A percentile compares a stretch with the other conserved stretches of the same genome.
Evolutionary conservation across 2,888 invertebrate genomes (phyloP).

Genomic region (Drosophila nr. fundita): DNA sequence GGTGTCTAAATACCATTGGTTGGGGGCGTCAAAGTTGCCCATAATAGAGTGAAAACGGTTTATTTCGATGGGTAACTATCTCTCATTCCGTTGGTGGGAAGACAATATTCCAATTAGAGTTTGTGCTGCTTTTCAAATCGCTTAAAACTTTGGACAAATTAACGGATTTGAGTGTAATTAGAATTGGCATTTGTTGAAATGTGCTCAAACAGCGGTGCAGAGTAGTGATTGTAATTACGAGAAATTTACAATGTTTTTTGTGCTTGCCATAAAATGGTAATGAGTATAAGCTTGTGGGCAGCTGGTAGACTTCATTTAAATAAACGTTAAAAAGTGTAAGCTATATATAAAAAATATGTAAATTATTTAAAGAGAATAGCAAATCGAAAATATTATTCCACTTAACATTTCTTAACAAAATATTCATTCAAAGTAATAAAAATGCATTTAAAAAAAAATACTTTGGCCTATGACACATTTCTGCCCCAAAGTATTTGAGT

Average conservation of each 20-base stretch:
- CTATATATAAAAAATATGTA: neutral
- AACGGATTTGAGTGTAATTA: conserved; percentile 22
- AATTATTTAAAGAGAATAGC: neutral
- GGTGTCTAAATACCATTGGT: neutral
- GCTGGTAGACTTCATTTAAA: neutral
- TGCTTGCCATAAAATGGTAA: neutral
- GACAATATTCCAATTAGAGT: conserved; percentile 36
- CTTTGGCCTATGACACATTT: neutral
- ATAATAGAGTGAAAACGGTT: conserved; percentile 52
- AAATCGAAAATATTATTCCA: neutral
- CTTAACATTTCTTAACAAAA: too few species aligned
- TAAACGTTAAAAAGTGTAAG: too few species aligned
- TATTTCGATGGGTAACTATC: conserved; percentile 1
- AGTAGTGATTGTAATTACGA: neutral
- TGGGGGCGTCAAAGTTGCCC: conserved; percentile 40
- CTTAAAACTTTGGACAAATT: conserved; percentile 9
- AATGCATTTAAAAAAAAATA: neutral
- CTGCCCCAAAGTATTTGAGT: neutral
- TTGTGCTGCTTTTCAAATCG: conserved; percentile 17
- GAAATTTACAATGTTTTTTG: neutral
- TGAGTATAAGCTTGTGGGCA: neutral
- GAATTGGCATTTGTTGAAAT: conserved; percentile 24
- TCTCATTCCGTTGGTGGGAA: conserved; percentile 41
- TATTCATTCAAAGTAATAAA: neutral
- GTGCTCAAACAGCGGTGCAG: conserved; percentile 4